phyloP scores from a whole-genome alignment of 2,113 vertebrate species.

The Jaculus jaculus region DNA sequence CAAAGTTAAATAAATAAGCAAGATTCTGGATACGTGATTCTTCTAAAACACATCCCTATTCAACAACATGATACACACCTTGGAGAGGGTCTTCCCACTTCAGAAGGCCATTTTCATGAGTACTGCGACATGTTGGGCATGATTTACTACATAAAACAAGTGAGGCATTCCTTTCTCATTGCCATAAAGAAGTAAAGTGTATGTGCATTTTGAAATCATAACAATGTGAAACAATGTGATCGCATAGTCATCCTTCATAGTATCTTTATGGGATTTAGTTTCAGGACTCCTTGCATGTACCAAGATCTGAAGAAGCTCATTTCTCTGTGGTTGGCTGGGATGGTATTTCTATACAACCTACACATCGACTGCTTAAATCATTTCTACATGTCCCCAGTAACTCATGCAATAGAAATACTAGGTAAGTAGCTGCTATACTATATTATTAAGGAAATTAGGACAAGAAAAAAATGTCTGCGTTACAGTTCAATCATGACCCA shows the following conservation, averaged over 20 bases:
- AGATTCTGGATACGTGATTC: background rate
- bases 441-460: background rate
- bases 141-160: background rate
- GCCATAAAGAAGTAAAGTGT: background rate
- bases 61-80: background rate
- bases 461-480: background rate
- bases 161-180: background rate
- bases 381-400: background rate
- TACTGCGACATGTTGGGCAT: background rate
- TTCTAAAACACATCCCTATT: background rate
- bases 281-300: background rate
- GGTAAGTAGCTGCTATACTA: background rate
- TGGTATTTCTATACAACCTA: background rate
- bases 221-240: background rate
- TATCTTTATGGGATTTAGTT: background rate
- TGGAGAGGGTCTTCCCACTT: background rate
- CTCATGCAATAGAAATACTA: background rate
- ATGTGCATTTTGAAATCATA: conserved; percentile 6
- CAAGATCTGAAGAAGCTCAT: background rate
- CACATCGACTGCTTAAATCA: background rate
- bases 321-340: background rate
- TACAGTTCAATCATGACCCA: background rate
- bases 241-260: background rate
- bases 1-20: background rate
- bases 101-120: background rate